Percentiles rank a stretch among this genome's conserved stretches.
Conservation (phyloP, 2,113 vertebrate genomes). For the Tretioscincus oriximinensis region DNA sequence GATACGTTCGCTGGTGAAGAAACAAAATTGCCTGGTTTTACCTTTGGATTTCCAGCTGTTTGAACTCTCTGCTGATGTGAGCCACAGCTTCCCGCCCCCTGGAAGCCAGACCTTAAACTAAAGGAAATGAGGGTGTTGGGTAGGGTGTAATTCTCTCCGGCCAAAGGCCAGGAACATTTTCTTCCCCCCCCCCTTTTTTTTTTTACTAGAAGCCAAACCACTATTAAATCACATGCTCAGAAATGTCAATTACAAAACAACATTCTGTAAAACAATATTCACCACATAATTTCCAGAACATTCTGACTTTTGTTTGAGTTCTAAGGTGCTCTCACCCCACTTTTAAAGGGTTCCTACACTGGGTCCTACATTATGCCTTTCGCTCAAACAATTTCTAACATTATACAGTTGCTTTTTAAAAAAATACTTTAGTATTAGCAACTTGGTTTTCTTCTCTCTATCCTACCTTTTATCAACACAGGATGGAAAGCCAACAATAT, state of each 20-base stretch:
- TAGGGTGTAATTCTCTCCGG: constrained; percentile 50
- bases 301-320: not conserved
- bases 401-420: not conserved
- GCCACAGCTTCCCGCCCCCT: constrained; percentile 37
- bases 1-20: not conserved
- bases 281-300: constrained; percentile 14
- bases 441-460: not conserved
- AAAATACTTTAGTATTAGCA: not conserved
- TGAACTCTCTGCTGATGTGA: constrained; percentile 52
- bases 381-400: not conserved
- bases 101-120: constrained; percentile 40
- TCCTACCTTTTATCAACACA: not conserved
- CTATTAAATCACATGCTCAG: constrained; percentile 55
- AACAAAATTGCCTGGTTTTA: constrained; percentile 8
- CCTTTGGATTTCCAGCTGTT: constrained; percentile 13
- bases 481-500: not conserved
- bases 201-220: constrained; percentile 50
- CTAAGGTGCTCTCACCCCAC: not conserved
- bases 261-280: constrained; percentile 28
- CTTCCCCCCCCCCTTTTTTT: constrained; percentile 37
- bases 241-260: constrained; percentile 27
- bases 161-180: constrained; percentile 64
- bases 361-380: not conserved
- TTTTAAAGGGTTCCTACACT: not conserved
- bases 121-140: constrained; percentile 60